Evolutionary conservation across 2,797 vertebrate genomes (phyloP).

Genomic region (Gymnocypris eckloni): DNA sequence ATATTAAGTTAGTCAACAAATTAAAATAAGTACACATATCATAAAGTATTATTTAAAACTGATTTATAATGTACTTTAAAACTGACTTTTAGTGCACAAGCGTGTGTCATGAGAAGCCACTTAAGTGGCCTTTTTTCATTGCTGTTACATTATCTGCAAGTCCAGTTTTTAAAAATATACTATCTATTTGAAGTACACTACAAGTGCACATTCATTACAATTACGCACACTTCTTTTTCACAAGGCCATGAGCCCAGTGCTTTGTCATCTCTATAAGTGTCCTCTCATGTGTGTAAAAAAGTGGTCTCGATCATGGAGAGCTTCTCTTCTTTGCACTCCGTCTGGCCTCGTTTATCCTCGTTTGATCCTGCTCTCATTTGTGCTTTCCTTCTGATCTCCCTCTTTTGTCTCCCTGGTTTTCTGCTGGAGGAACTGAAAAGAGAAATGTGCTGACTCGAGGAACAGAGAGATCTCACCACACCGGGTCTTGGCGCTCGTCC

Average conservation of each 20-base stretch:
- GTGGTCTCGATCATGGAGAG: not conserved
- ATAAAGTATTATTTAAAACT: not conserved
- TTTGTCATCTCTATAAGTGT: slow-evolving; percentile 1
- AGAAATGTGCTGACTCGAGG: slow-evolving; percentile 76
- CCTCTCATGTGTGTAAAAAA: slow-evolving; percentile 11
- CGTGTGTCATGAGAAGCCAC: not conserved
- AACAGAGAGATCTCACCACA: slow-evolving; percentile 51
- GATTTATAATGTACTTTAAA: not conserved
- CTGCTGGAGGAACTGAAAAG: slow-evolving; percentile 61
- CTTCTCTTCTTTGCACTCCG: slow-evolving; percentile 14
- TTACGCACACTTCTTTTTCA: not conserved
- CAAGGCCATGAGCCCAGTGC: not conserved
- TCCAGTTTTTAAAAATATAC: not conserved
- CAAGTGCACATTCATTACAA: not conserved
- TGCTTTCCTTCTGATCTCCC: slow-evolving; percentile 43
- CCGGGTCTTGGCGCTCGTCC: slow-evolving; percentile 42
- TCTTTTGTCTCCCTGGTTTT: slow-evolving; percentile 55
- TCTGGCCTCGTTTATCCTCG: slow-evolving; percentile 45
- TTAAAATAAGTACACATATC: no score
- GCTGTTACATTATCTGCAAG: not conserved
- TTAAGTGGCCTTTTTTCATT: not conserved
- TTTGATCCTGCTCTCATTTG: slow-evolving; percentile 53
- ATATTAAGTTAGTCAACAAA: no score
- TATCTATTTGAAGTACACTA: not conserved
- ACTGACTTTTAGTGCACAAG: not conserved